A percentile compares a stretch with the other conserved stretches of the same genome.
These are phyloP conservation scores for Tauraco erythrolophus DNA, from an alignment of 2,113 vertebrate genomes.

Conservation along the genomic window DNA sequence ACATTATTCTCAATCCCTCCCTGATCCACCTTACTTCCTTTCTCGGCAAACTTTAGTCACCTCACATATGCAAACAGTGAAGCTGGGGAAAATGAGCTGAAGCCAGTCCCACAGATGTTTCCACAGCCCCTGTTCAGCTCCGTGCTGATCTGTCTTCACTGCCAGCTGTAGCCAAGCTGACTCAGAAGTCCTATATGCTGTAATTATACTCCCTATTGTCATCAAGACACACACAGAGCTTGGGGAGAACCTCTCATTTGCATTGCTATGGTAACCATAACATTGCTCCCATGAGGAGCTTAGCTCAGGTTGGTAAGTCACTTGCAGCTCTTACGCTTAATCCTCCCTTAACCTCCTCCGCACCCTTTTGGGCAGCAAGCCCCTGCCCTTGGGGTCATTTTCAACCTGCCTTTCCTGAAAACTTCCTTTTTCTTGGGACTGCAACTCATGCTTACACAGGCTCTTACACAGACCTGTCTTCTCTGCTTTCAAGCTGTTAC, in stretches of 20 bases:
- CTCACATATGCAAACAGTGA: rapidly evolving
- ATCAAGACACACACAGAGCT: not conserved
- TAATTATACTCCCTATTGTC: not conserved
- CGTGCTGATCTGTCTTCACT: not conserved
- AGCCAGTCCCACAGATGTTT: not conserved
- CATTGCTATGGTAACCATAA: not conserved
- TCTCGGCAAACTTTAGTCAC: not conserved
- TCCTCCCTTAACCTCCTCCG: not conserved
- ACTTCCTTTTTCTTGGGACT: not conserved
- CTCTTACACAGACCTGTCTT: not conserved
- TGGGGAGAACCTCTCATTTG: not conserved
- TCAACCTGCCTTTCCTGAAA: not conserved
- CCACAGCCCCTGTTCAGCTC: not conserved
- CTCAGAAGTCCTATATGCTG: not conserved
- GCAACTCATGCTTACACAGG: not conserved
- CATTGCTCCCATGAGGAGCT: not conserved
- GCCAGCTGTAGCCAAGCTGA: not conserved
- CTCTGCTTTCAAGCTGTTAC: not conserved
- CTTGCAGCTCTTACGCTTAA: not conserved
- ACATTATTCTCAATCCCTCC: not conserved
- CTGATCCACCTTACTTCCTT: not conserved
- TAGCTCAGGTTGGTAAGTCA: not conserved
- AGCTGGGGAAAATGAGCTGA: not conserved
- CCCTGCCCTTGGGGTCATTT: not conserved
- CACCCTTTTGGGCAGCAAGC: not conserved